phyloP scores from a whole-genome alignment of 2,888 invertebrate genomes.

The Gari tellinella region DNA sequence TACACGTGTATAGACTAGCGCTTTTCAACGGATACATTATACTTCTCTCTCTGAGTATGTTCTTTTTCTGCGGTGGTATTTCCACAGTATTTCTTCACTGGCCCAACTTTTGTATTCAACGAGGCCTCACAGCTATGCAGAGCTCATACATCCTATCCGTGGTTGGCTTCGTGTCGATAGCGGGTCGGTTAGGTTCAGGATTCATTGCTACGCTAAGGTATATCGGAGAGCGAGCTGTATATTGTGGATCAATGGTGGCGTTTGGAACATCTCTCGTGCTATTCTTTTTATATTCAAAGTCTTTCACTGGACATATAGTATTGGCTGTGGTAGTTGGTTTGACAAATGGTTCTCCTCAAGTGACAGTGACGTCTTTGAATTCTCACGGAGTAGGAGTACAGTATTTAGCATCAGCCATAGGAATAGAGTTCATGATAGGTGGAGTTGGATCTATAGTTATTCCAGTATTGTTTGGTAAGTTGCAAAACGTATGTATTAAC shows the following conservation, averaged over 20 bases:
- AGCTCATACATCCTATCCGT: conserved; percentile 2
- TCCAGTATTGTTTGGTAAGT: conserved; percentile 1
- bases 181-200: conserved; percentile 3
- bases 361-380: conserved; percentile 2
- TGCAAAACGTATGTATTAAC: no score
- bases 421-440: conserved; percentile 14
- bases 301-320: conserved; percentile 7
- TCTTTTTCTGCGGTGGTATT: conserved; percentile 6
- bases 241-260: conserved; percentile 7
- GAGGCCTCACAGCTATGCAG: conserved; percentile 6
- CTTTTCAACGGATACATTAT: conserved; percentile 6
- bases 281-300: conserved; percentile 11
- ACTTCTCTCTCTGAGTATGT: conserved; percentile 6
- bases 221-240: conserved; percentile 3
- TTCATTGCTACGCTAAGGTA: not conserved
- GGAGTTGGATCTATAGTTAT: conserved; percentile 10
- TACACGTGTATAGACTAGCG: not conserved
- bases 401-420: conserved; percentile 6
- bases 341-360: conserved; percentile 8
- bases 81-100: conserved; percentile 1
- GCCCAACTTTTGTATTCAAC: conserved; percentile 9
- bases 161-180: conserved; percentile 1
- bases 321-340: conserved; percentile 10
- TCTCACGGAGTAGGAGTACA: conserved; percentile 8
- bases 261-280: not conserved